Evolutionary conservation across 2,888 invertebrate species (phyloP).

Genomic region (Ariolimax columbianus): DNA sequence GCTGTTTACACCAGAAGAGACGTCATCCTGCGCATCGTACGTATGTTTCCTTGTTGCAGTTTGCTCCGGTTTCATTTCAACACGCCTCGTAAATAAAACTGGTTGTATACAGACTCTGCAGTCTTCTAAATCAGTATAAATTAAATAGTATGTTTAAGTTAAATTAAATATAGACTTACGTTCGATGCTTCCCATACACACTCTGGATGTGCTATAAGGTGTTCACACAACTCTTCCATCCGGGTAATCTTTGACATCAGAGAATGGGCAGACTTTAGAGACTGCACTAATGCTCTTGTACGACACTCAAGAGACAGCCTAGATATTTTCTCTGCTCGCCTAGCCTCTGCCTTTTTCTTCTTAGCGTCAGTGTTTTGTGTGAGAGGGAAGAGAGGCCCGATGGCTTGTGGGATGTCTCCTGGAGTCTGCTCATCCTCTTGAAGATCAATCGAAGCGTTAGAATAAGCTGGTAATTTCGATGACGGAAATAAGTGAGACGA

Average conservation of each 20-base stretch:
- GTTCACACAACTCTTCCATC: slow-evolving; percentile 85
- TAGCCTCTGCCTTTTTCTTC: slow-evolving; percentile 58
- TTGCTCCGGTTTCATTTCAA: too few species aligned
- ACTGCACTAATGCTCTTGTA: slow-evolving; percentile 65
- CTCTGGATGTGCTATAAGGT: slow-evolving; percentile 87
- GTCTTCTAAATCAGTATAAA: too few species aligned
- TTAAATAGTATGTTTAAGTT: too few species aligned
- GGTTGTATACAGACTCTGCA: too few species aligned
- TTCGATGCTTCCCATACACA: slow-evolving; percentile 86
- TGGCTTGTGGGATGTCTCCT: slow-evolving; percentile 25
- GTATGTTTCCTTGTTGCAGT: too few species aligned
- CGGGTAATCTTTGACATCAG: slow-evolving; percentile 82
- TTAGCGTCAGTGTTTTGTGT: slow-evolving; percentile 32
- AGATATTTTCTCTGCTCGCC: slow-evolving; percentile 62
- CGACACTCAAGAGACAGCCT: slow-evolving; percentile 60
- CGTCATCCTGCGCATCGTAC: too few species aligned
- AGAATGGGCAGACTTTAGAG: slow-evolving; percentile 63
- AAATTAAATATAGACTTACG: slow-evolving; percentile 67
- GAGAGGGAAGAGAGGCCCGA: slow-evolving; percentile 46
- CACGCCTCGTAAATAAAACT: too few species aligned
- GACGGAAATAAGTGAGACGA: neutral
- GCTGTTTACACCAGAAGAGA: too few species aligned
- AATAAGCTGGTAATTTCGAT: neutral
- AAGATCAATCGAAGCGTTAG: neutral
- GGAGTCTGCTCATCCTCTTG: slow-evolving; percentile 30